These are phyloP conservation scores for Oplegnathus fasciatus DNA, from an alignment of 2,113 vertebrate species.

Conservation along the genomic window DNA sequence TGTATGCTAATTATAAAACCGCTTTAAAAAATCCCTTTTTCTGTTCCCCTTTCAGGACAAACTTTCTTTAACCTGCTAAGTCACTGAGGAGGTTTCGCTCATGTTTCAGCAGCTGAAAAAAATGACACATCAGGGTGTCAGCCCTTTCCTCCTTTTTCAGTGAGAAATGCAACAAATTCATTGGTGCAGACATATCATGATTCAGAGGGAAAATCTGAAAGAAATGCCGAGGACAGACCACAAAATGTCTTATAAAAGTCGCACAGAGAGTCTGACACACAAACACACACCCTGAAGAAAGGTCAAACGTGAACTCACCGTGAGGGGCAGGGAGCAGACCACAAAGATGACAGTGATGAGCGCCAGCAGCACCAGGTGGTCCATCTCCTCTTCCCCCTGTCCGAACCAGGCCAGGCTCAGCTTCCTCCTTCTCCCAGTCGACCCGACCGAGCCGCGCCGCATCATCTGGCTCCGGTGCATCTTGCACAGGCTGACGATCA, in stretches of 20 bases:
- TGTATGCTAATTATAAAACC: too few species aligned
- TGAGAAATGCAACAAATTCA: neutral
- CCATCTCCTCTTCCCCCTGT: slow-evolving; percentile 88
- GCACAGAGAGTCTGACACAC: neutral
- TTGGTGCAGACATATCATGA: neutral
- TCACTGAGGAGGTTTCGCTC: neutral
- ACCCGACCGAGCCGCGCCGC: slow-evolving; percentile 80
- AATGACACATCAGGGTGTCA: slow-evolving; percentile 32
- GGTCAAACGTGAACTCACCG: slow-evolving; percentile 83
- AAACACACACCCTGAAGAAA: neutral
- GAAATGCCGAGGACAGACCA: neutral
- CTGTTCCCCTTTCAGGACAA: neutral
- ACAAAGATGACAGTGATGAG: slow-evolving; percentile 90
- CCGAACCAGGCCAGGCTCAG: slow-evolving; percentile 82
- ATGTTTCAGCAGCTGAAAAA: neutral
- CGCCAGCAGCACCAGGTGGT: slow-evolving; percentile 89
- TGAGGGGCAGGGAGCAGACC: slow-evolving; percentile 91
- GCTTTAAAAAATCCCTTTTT: neutral
- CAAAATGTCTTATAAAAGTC: neutral
- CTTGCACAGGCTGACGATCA: slow-evolving; percentile 89
- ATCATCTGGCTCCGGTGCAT: slow-evolving; percentile 89
- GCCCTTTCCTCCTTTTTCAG: neutral
- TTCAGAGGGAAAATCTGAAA: neutral
- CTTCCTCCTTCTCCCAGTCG: slow-evolving; percentile 75
- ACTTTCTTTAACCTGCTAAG: neutral